These are phyloP conservation scores for Drosophila melanosoma DNA, from an alignment of 2,888 invertebrate species.

Conservation along the genomic window DNA sequence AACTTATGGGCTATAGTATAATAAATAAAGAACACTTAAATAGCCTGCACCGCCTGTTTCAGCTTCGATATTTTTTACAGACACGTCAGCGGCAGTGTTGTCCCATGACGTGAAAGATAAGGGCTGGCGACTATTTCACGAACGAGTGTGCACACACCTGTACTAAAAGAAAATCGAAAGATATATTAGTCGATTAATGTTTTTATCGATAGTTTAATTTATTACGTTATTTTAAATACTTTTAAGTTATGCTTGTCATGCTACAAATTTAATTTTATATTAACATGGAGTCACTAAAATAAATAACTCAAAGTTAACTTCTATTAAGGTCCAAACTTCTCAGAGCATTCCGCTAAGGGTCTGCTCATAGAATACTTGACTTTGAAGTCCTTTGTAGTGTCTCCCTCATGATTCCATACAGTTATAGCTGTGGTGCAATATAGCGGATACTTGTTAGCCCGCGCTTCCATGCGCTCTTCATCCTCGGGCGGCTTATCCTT, in stretches of 20 bases:
- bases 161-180: not conserved
- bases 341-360: constrained; percentile 74
- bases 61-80: constrained; percentile 71
- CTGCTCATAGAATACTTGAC: constrained; percentile 71
- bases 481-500: constrained; percentile 66
- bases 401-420: constrained; percentile 81
- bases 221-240: not conserved
- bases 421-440: constrained; percentile 82
- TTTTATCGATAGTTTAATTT: not conserved
- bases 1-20: constrained; percentile 63
- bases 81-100: constrained; percentile 82
- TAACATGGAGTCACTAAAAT: constrained; percentile 3
- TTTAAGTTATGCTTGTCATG: not conserved
- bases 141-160: constrained; percentile 16
- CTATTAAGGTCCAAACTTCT: constrained; percentile 77
- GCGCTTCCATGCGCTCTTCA: constrained; percentile 64
- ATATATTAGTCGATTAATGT: not conserved
- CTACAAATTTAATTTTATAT: not conserved
- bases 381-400: constrained; percentile 75
- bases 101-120: constrained; percentile 11
- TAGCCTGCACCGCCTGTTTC: constrained; percentile 67
- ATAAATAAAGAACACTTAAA: constrained; percentile 54
- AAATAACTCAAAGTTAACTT: not conserved
- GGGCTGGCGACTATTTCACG: constrained; percentile 19
- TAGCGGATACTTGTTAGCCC: constrained; percentile 79